These are phyloP conservation scores for Cricetomys ansorgei DNA, from an alignment of 2,113 vertebrate genomes.

Conservation along the genomic window DNA sequence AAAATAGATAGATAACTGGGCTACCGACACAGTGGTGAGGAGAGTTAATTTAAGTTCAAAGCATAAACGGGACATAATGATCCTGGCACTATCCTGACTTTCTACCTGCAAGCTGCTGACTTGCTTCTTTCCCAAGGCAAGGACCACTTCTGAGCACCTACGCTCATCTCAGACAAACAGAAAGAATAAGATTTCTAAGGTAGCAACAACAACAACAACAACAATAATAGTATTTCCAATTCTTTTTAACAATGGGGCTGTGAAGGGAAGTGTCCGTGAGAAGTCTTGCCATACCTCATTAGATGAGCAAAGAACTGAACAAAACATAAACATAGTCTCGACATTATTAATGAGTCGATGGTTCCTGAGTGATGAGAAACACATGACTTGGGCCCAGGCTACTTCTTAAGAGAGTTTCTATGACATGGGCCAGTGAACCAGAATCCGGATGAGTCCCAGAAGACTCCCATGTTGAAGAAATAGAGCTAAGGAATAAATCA, in stretches of 20 bases:
- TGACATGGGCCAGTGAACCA: neutral
- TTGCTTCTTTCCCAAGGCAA: neutral
- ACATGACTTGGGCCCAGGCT: neutral
- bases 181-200: neutral
- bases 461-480: neutral
- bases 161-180: neutral
- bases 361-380: neutral
- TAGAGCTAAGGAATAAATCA: neutral
- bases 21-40: neutral
- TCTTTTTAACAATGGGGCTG: neutral
- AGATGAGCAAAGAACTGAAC: neutral
- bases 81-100: neutral
- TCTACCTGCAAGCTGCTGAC: neutral
- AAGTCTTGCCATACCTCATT: neutral
- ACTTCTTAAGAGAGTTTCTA: neutral
- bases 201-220: neutral
- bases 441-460: neutral
- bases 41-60: neutral
- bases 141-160: neutral
- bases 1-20: neutral
- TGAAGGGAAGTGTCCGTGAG: neutral
- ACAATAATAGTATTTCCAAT: neutral
- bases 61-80: neutral
- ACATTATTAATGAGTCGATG: neutral
- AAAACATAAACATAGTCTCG: neutral